Evolutionary conservation across 2,113 vertebrate species (phyloP).

Genomic region (Egretta garzetta): DNA sequence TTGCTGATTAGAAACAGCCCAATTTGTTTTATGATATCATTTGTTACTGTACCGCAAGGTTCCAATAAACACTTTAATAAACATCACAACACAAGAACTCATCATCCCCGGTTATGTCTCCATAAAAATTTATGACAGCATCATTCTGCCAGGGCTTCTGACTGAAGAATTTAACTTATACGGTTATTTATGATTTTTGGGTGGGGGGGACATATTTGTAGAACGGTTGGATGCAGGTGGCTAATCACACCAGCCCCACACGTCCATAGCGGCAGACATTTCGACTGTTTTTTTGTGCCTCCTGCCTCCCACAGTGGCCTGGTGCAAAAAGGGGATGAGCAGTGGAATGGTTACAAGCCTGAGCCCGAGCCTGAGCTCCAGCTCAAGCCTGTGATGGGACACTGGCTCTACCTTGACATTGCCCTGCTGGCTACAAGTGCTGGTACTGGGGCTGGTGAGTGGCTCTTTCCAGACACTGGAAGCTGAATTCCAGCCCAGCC

Average conservation of each 20-base stretch:
- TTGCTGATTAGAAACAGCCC: conserved; percentile 69
- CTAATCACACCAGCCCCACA: conserved; percentile 34
- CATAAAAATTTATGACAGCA: conserved; percentile 61
- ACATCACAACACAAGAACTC: conserved; percentile 62
- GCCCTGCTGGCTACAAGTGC: neutral
- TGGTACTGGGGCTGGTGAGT: neutral
- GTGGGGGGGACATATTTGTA: neutral
- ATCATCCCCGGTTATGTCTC: conserved; percentile 56
- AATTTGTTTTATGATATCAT: conserved; percentile 74
- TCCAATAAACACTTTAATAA: conserved; percentile 77
- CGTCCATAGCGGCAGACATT: neutral
- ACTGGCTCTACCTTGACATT: neutral
- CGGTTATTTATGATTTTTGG: conserved; percentile 27
- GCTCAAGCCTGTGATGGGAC: neutral
- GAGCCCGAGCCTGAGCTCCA: neutral
- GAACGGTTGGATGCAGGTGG: conserved; percentile 12
- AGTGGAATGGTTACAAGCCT: neutral
- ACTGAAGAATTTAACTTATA: conserved; percentile 54
- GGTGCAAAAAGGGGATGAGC: neutral
- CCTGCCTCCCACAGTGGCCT: neutral
- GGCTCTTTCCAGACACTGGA: neutral
- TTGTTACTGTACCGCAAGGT: conserved; percentile 67
- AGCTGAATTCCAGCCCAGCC: neutral
- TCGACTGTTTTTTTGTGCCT: neutral
- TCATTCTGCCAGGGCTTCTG: conserved; percentile 24